Conservation (phyloP, 1,140 invertebrate genomes). For the Diprion similis region DNA sequence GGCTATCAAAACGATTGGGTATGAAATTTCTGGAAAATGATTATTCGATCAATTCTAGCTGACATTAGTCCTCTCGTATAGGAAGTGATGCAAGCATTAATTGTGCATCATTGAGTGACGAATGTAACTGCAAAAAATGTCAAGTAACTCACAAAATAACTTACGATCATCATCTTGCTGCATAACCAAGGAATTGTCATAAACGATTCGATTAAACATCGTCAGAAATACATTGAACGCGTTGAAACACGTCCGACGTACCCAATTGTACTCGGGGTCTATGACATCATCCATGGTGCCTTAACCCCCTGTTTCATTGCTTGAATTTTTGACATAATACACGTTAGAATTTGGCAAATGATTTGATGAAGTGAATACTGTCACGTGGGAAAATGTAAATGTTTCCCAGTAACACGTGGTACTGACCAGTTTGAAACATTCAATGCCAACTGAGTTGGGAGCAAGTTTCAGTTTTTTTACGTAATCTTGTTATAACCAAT, state of each 20-base stretch:
- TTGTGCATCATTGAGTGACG: too few relatives aligned
- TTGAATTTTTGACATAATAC: neutral
- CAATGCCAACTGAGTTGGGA: neutral
- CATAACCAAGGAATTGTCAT: conserved; percentile 37
- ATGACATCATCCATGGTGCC: neutral
- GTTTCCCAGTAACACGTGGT: too few relatives aligned
- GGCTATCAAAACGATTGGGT: conserved; percentile 40
- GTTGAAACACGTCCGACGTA: conserved; percentile 45
- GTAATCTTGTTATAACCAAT: too few relatives aligned
- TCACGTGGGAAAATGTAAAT: too few relatives aligned
- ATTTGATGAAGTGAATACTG: too few relatives aligned
- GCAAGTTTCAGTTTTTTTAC: too few relatives aligned
- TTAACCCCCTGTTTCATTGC: neutral
- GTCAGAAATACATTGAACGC: conserved; percentile 48
- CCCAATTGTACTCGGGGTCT: conserved; percentile 50
- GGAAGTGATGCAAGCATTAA: too few relatives aligned
- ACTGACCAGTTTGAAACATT: neutral
- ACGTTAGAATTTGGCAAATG: too few relatives aligned
- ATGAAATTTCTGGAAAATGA: conserved; percentile 38
- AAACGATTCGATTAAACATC: conserved; percentile 44
- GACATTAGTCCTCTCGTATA: too few relatives aligned
- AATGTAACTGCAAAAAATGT: too few relatives aligned
- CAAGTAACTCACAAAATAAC: conserved; percentile 1
- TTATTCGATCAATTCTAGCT: neutral
- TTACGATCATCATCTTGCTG: conserved; percentile 37